Conservation (phyloP, 1,140 invertebrate species). For the Scaptomyza montana region DNA sequence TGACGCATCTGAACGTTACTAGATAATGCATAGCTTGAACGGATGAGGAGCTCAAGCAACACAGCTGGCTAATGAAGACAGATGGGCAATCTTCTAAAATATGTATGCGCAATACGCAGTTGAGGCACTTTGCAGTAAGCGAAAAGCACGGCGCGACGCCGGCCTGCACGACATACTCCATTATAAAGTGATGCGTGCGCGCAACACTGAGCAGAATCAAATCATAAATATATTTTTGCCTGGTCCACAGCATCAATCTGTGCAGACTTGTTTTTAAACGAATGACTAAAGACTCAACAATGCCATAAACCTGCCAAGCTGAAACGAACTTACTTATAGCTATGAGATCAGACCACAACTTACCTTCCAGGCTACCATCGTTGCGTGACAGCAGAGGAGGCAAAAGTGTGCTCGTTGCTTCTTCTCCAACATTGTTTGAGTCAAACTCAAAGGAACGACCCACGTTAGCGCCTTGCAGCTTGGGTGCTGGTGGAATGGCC, state of each 20-base stretch:
- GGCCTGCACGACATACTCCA: constrained; percentile 20
- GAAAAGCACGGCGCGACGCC: neutral
- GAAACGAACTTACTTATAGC: neutral
- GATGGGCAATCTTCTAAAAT: constrained; percentile 56
- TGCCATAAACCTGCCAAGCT: neutral
- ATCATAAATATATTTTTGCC: constrained; percentile 34
- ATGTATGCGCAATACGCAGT: constrained; percentile 45
- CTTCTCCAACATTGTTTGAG: constrained; percentile 18
- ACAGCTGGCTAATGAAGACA: constrained; percentile 55
- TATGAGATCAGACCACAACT: constrained; percentile 11
- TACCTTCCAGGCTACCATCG: constrained; percentile 67
- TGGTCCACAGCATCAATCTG: neutral
- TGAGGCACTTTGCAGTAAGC: constrained; percentile 33
- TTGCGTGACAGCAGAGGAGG: constrained; percentile 60
- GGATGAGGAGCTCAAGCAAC: constrained; percentile 13
- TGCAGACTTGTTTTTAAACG: neutral
- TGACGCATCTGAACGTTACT: constrained; percentile 33
- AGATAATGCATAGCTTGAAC: constrained; percentile 19
- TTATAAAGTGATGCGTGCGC: constrained; percentile 22
- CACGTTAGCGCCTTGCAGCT: constrained; percentile 67
- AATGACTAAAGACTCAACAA: neutral
- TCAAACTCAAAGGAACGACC: constrained; percentile 56
- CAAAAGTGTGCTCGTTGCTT: constrained; percentile 51
- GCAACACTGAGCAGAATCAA: constrained; percentile 18
- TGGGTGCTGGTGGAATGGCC: constrained; percentile 71